Conservation (phyloP, 2,888 invertebrate species). For the Rhodophaea formosa region DNA sequence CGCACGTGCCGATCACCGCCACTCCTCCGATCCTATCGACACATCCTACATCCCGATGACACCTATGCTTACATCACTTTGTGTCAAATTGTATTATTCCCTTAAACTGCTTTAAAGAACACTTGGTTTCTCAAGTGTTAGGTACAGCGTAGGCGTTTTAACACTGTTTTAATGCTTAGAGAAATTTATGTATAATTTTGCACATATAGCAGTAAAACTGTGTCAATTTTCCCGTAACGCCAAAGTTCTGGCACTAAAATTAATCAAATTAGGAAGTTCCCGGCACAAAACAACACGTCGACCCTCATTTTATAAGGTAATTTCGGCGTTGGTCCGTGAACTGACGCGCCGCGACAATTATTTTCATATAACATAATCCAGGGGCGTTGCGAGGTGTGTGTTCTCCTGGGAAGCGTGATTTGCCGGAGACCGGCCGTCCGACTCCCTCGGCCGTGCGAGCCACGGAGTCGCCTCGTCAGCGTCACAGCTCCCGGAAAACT, state of each 20-base stretch:
- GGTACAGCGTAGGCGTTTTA: background rate
- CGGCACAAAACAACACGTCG: slow-evolving; percentile 54
- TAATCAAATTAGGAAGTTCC: slow-evolving; percentile 65
- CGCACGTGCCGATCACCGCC: slow-evolving; percentile 76
- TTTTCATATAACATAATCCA: slow-evolving; percentile 73
- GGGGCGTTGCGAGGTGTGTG: slow-evolving; percentile 60
- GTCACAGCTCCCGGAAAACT: slow-evolving; percentile 53
- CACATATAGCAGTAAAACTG: background rate
- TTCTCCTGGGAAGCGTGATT: slow-evolving; percentile 64
- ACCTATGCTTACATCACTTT: slow-evolving; percentile 27
- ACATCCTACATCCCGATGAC: slow-evolving; percentile 30
- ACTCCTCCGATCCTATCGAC: slow-evolving; percentile 65
- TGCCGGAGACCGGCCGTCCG: slow-evolving; percentile 33
- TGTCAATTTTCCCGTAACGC: slow-evolving; percentile 7
- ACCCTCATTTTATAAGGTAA: slow-evolving; percentile 63
- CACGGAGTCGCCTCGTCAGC: slow-evolving; percentile 19
- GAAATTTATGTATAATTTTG: background rate
- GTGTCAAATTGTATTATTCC: background rate
- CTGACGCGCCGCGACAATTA: slow-evolving; percentile 67
- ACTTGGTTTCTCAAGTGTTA: slow-evolving; percentile 7
- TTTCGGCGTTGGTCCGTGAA: slow-evolving; percentile 53
- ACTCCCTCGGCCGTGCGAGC: slow-evolving; percentile 20
- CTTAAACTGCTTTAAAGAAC: slow-evolving; percentile 13
- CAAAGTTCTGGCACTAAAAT: slow-evolving; percentile 48
- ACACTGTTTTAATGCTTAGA: background rate